Evolutionary conservation across 1,140 invertebrate species (phyloP), one percentile per base, ranked within the genome.

Genomic region (Arctopsyche grandis): DNA sequence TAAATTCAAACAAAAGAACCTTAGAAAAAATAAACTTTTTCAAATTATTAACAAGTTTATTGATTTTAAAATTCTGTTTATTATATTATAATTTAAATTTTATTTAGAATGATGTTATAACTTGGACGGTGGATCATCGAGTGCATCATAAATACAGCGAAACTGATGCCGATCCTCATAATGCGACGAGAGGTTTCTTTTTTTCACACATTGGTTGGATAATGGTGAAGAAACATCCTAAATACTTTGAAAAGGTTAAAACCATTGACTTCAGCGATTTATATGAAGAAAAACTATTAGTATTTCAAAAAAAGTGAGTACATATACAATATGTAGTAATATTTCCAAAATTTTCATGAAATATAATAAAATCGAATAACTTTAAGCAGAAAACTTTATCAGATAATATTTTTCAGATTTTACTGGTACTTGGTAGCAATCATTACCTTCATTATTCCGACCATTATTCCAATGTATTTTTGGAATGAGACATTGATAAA

Each of bases 371-470:
- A n/a, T n/a, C n/a, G n/a, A n/a, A n/a, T n/a, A n/a, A n/a, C n/a
- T n/a, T n/a, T n/a, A n/a, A 24, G 9, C 69, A 70, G 29, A 29
- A 70, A 9, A 70, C 9, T 10, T 66, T 10, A n/a, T 9, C 14
- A 70, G 5, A 29, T 24, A 38, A 38, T 71, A 44, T 44, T 44
- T 71, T 44, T 29, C 38, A 94, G 96, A 83, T 94, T 38, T 86
- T 99, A 98, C 85, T 82, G 93, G 43, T 85, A 92, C 5, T 84
- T 98, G 81, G 96, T 97, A 90, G 90, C 96, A 0, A 7, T 97
- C 0, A 84, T 92, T 7, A 96, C 96, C 84, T 98, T 99, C 85
- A 78, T 97, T 5, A 3, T 98, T 9, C 98, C 98, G 0, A 95
- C 96, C 0, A 7, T 93, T 0, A 89, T 97, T 44, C 96, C 97